Percentiles rank a stretch among this genome's conserved stretches.
These are phyloP conservation scores for Styela clava DNA, from an alignment of 23 tunicate species.

Conservation along the genomic window DNA sequence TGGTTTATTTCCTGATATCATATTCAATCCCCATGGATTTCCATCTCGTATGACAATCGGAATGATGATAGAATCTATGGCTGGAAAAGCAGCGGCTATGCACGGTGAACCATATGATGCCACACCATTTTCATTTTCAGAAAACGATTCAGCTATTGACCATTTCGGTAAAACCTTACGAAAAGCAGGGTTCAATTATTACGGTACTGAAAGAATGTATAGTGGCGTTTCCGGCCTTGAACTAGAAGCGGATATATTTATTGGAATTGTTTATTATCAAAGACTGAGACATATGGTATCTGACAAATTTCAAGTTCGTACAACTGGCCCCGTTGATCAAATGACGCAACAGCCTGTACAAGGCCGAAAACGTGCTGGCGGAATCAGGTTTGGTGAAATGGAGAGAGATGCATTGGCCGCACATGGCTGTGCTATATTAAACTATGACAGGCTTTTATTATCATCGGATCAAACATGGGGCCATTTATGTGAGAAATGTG, in stretches of 20 bases:
- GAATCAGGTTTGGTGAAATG: conserved; percentile 98
- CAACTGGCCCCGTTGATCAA: conserved; percentile 86
- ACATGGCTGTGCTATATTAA: conserved; percentile 73
- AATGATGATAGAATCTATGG: conserved; percentile 99
- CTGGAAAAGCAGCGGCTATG: conserved; percentile 88
- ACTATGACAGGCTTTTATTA: conserved; percentile 60
- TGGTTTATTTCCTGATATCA: conserved; percentile 94
- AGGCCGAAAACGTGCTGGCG: conserved; percentile 90
- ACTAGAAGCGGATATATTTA: conserved; percentile 89
- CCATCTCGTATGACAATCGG: conserved; percentile 99
- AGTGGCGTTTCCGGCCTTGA: conserved; percentile 90
- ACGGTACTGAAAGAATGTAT: conserved; percentile 87
- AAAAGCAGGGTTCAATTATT: conserved; percentile 88
- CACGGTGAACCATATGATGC: conserved; percentile 94
- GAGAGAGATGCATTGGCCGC: conserved; percentile 94
- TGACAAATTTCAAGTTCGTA: conserved; percentile 93
- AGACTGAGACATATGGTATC: conserved; percentile 98
- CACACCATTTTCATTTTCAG: conserved; percentile 84
- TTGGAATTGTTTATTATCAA: conserved; percentile 94
- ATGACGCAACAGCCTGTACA: conserved; percentile 92
- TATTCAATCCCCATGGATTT: conserved; percentile 99
- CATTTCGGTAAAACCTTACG: conserved; percentile 72
- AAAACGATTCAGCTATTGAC: conserved; percentile 81
- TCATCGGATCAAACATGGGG: conserved; percentile 60
- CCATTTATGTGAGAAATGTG: conserved; percentile 75